A percentile compares a stretch with the other conserved stretches of the same genome.
phyloP scores from a whole-genome alignment of 1,140 invertebrate species.

The Whitmania pigra region DNA sequence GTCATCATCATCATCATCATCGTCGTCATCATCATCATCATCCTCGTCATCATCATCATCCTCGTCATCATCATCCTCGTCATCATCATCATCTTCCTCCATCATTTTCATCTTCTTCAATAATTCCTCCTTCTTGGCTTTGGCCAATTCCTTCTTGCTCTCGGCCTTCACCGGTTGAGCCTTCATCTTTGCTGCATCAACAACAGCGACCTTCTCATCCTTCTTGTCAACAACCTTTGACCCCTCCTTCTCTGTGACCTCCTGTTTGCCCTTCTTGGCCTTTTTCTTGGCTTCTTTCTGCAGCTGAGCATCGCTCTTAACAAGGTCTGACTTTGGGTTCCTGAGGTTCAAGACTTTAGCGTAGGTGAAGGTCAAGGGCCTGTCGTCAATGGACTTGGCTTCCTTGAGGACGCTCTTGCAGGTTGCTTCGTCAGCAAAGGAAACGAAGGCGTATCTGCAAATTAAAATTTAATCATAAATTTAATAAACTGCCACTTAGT shows the following conservation, averaged over 20 bases:
- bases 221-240: not conserved
- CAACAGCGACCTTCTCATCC: not conserved
- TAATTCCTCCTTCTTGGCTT: not conserved
- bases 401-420: not conserved
- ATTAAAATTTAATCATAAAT: not conserved
- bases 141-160: not conserved
- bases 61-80: not conserved
- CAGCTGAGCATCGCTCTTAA: not conserved
- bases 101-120: not conserved
- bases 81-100: not conserved
- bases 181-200: not conserved
- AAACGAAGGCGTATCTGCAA: not conserved
- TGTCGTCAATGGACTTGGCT: not conserved
- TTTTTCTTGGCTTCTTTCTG: not conserved
- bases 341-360: not conserved
- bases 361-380: not conserved
- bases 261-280: not conserved
- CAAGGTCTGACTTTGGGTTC: not conserved
- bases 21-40: conserved; percentile 1
- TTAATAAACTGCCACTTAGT: too few species aligned
- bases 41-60: not conserved
- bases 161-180: not conserved
- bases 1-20: conserved; percentile 9
- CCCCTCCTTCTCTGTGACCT: not conserved
- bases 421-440: not conserved